Base-by-base conservation (phyloP, 2,113 vertebrate species). In the Morone saxatilis region DNA sequence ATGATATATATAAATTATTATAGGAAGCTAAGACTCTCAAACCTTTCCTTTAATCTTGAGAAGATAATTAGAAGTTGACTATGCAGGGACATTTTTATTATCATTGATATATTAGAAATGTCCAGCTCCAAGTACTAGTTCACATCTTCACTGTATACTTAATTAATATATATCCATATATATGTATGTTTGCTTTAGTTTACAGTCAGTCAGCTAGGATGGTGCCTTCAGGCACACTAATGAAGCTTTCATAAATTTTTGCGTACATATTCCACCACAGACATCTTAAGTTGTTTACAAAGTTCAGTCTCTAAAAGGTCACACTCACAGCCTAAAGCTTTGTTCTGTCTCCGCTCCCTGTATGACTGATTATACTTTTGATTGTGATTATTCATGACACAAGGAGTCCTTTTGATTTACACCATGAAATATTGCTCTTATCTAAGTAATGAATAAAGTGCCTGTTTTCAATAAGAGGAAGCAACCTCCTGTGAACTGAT, bases 381-480 rank as follows among this genome's bases (percentile, higher is more conserved):
- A 78, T 85, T 59, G 51, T 12, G 0, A 80, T 81, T 73, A 73
- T 84, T 82, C 11, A 6, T 25, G 11, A 31, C 36, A 47, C 80
- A 75, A 80, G 9, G 68, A 71, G 22, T 51, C 19, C 17, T 57
- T 86, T 74, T 86, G 66, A 82, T 67, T 69, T 2, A 11, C 57
- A 45, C 60, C 25, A n/a, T 67, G 25, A 54, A 73, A 77, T 62
- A 51, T 31, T 4, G 31, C 71, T 53, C 41, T 88, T 87, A 63
- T 80, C 45, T 38, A 48, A 74, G 56, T 61, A 62, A 77, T 88
- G 80, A 81, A 82, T 83, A 69, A 87, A 85, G 90, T 89, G 90
- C 87, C 87, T 88, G 75, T 89, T 78, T 78, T 45, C 5, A 0
- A 47, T 22, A 53, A 67, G 31, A 31, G 47, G 47, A 59, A 62